Base-by-base conservation (phyloP, 2,113 vertebrate species). In the Strix aluco region DNA sequence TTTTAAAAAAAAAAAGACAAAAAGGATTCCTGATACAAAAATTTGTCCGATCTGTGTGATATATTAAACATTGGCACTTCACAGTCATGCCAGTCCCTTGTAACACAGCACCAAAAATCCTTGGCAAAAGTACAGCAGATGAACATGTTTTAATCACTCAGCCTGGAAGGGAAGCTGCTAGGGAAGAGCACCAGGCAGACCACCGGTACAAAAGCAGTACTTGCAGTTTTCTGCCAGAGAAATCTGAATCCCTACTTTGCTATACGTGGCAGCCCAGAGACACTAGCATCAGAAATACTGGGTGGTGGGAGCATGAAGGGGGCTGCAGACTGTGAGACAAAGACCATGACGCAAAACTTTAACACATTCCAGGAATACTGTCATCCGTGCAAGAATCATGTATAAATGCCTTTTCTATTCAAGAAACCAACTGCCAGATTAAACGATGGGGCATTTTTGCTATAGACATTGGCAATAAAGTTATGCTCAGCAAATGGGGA, bases 61-160 rank as follows among this genome's bases (percentile, higher is more conserved):
- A 15, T n/a, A 44, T 51, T 71, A 78, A 75, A 67, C 62, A 42
- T 8, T 0, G 2, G 4, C 9, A 20, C 22, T 29, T 84, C 36
- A 12, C 21, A 4, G 0, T 47, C n/a, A 59, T 4, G 1, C 11
- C 36, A 23, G 14, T 86, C 25, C 61, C 38, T n/a, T 3, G 3
- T 17, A 87, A 22, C 1, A 6, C 2, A 10, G 51, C 29, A 71
- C 14, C 30, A 40, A 34, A 44, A 70, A 63, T 8, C 47, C 55
- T 72, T 65, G 36, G 57, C 57, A 91, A 52, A 72, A 81, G 14
- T 20, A 34, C 16, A 80, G 30, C 40, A 62, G n/a, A 69, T 22
- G 17, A 82, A 46, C 19, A 9, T 2, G 1, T 46, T 92, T 83
- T 83, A 80, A 84, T 47, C 47, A 10, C 54, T 84, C 38, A 52